phyloP scores from a whole-genome alignment of 2,797 vertebrate genomes.

The Pagetopsis macropterus region DNA sequence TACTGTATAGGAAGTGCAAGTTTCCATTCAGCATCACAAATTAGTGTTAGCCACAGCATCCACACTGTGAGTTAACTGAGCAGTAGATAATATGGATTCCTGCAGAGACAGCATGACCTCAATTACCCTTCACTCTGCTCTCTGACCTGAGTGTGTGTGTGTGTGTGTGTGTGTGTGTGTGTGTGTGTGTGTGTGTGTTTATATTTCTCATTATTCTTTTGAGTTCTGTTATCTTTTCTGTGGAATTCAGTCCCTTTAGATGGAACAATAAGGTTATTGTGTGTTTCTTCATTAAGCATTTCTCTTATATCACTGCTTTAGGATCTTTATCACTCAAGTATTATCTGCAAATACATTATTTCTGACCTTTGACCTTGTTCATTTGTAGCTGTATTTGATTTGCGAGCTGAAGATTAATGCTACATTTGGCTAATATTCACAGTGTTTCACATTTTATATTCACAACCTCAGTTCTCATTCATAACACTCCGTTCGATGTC shows the following conservation, averaged over 20 bases:
- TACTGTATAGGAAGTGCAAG: not conserved
- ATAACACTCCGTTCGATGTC: too few relatives aligned
- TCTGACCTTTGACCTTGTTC: not conserved
- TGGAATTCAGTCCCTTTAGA: not conserved
- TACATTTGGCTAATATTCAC: not conserved
- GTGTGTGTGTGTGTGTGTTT: conserved; percentile 2
- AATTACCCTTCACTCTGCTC: conserved; percentile 38
- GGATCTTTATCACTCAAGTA: not conserved
- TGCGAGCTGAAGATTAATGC: not conserved
- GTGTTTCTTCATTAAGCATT: not conserved
- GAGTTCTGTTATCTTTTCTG: too few relatives aligned
- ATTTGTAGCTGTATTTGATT: not conserved
- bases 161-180: not conserved
- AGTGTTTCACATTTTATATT: not conserved
- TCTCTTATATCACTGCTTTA: not conserved
- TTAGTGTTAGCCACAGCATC: conserved; percentile 32
- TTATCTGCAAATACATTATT: not conserved
- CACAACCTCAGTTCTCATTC: not conserved
- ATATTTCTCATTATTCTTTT: not conserved
- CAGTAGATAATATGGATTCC: conserved; percentile 35
- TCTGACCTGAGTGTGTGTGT: conserved; percentile 23
- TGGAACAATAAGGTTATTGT: not conserved
- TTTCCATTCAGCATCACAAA: not conserved
- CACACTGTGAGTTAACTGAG: conserved; percentile 23
- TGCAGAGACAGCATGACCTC: conserved; percentile 22